Evolutionary conservation across 2,888 invertebrate species (phyloP), one percentile per base, ranked within the genome.

Genomic region (Colostygia pectinataria): DNA sequence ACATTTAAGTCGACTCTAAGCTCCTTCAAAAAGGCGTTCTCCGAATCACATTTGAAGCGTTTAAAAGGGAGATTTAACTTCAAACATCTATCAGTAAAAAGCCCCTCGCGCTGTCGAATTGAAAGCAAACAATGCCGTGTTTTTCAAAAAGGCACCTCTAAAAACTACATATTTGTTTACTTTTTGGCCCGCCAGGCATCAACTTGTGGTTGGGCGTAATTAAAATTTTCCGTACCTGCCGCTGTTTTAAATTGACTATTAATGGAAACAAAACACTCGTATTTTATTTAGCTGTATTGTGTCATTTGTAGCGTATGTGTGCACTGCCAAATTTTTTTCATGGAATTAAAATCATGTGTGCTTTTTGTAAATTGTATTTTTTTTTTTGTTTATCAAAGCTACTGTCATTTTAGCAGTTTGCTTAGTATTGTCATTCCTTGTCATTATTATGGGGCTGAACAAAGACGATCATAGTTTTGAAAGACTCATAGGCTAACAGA

Each of bases 1-100:
- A 68, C 66, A 66, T 67, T 71, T 69, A 70, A 73, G 71, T 68
- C 65, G 53, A 57, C 63, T 64, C 59, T 77, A 78, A 81, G 77
- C 79, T 72, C 66, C 64, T 75, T 70, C 70, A 70, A 81, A 83
- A 83, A 79, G 81, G 78, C 77, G 72, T 68, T 71, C 75, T 71
- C 64, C 71, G 85, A 87, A 86, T 87, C 86, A 85, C 83, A 81
- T 80, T 83, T 78, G 70, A 70, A 79, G 66, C 81, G 71, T 85
- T 83, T 81, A 80, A 82, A 79, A 84, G 86, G 85, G 85, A 85
- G 86, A 86, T 84, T 87, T 87, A 83, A 81, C 86, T 86, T 84
- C 81, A 83, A 87, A 86, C 83, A 77, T 80, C 72, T 80, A 80
- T 80, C 75, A 71, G 70, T 68, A 53, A 70, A 66, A 74, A 74